phyloP scores from a whole-genome alignment of 2,888 invertebrate genomes.

The Stenichneumon culpator region DNA sequence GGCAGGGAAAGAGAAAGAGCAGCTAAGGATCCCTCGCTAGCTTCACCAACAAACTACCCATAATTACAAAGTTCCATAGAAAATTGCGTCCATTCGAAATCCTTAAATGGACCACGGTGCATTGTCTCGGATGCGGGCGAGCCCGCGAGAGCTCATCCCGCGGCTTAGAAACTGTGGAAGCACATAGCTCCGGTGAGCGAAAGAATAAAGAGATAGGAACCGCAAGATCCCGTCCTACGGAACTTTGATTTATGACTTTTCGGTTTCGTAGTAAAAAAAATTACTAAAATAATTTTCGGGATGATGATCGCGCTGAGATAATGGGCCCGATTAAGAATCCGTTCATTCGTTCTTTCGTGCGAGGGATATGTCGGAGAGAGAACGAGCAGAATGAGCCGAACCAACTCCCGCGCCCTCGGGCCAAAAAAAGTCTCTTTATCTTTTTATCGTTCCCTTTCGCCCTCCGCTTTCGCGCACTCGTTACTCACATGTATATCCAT shows the following conservation, averaged over 20 bases:
- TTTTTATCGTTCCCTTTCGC: conserved; percentile 53
- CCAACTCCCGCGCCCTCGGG: conserved; percentile 55
- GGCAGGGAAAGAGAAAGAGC: conserved; percentile 25
- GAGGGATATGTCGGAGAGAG: conserved; percentile 52
- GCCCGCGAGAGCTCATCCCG: conserved; percentile 62
- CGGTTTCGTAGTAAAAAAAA: conserved; percentile 84
- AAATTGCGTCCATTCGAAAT: conserved; percentile 85
- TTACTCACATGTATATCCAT: conserved; percentile 44
- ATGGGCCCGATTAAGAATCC: conserved; percentile 85
- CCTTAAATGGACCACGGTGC: conserved; percentile 83
- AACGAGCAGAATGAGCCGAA: conserved; percentile 49
- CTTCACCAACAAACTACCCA: conserved; percentile 84
- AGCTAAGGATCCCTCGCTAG: conserved; percentile 69
- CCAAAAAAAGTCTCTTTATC: conserved; percentile 58
- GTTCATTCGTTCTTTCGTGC: conserved; percentile 73
- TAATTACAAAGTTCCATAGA: conserved; percentile 85
- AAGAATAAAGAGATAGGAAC: conserved; percentile 31
- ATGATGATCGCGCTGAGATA: conserved; percentile 85
- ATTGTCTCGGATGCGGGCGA: conserved; percentile 80
- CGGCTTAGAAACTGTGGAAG: conserved; percentile 65
- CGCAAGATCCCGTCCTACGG: conserved; percentile 65
- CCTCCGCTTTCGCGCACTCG: conserved; percentile 43
- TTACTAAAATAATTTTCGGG: conserved; percentile 84
- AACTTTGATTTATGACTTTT: conserved; percentile 85
- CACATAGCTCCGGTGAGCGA: conserved; percentile 47